phyloP scores from a whole-genome alignment of 1,140 invertebrate genomes.

The Homarus americanus region DNA sequence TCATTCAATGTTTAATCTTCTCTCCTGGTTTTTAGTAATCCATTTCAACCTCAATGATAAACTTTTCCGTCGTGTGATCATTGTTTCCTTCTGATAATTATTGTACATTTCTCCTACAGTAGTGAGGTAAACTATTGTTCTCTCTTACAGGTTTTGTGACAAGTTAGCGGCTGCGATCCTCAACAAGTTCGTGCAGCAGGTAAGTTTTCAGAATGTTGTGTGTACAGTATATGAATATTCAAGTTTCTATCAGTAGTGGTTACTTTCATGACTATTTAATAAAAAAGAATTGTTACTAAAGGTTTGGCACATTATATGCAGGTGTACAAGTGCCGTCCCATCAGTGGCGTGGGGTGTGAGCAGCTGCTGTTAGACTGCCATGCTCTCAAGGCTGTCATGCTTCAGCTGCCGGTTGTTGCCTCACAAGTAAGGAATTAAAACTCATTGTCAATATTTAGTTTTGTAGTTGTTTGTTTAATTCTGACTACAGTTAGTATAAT shows the following conservation, averaged over 20 bases:
- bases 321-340: constrained; percentile 95
- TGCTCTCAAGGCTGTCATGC: constrained; percentile 96
- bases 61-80: too few species aligned
- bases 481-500: too few species aligned
- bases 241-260: neutral
- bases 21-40: too few species aligned
- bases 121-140: too few species aligned
- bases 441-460: too few species aligned
- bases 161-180: constrained; percentile 72
- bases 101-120: too few species aligned
- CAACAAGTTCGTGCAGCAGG: constrained; percentile 73
- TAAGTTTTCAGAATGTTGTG: constrained; percentile 1
- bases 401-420: constrained; percentile 95
- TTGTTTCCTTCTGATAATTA: too few species aligned
- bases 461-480: too few species aligned
- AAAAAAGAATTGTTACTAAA: too few species aligned
- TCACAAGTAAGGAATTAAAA: constrained; percentile 83
- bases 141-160: constrained; percentile 73
- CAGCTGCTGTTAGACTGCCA: constrained; percentile 98
- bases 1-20: too few species aligned
- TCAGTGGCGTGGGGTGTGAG: constrained; percentile 95
- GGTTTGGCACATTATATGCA: constrained; percentile 80
- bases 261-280: too few species aligned
- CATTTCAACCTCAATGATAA: too few species aligned
- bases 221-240: neutral